phyloP scores from a whole-genome alignment of 2,113 vertebrate genomes.

The Heliornis fulica region DNA sequence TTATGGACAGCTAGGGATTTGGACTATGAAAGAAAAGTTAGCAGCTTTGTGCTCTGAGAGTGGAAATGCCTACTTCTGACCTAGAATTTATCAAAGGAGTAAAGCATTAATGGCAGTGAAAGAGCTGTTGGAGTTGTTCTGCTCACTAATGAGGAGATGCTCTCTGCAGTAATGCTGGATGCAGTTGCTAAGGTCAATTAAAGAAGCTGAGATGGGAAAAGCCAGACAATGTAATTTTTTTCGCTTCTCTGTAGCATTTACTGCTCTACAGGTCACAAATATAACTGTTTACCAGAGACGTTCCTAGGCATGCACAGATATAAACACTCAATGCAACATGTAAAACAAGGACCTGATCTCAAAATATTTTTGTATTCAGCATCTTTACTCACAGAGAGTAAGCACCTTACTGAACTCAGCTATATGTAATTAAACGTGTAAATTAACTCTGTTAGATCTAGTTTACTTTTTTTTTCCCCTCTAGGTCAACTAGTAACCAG shows the following conservation, averaged over 20 bases:
- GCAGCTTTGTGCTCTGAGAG: not conserved
- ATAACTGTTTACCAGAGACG: not conserved
- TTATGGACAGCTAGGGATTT: not conserved
- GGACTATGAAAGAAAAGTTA: not conserved
- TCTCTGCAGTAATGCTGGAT: not conserved
- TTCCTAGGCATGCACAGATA: not conserved
- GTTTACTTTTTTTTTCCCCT: not conserved
- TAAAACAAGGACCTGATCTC: not conserved
- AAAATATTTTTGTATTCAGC: not conserved
- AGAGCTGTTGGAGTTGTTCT: not conserved
- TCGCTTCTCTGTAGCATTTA: not conserved
- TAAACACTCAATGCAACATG: not conserved
- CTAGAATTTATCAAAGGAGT: slow-evolving; percentile 2
- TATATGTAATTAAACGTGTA: not conserved
- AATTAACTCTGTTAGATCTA: not conserved
- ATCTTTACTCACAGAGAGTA: rapidly evolving
- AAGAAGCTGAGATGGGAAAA: not conserved
- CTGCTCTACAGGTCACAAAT: not conserved
- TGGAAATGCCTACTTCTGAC: not conserved
- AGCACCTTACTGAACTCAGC: not conserved
- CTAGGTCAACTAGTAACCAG: not conserved
- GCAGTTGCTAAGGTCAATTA: not conserved
- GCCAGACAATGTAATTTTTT: not conserved
- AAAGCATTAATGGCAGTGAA: not conserved
- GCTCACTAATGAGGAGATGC: slow-evolving; percentile 10